phyloP scores from a whole-genome alignment of 1,140 invertebrate genomes.

The Centruroides sculpturatus region DNA sequence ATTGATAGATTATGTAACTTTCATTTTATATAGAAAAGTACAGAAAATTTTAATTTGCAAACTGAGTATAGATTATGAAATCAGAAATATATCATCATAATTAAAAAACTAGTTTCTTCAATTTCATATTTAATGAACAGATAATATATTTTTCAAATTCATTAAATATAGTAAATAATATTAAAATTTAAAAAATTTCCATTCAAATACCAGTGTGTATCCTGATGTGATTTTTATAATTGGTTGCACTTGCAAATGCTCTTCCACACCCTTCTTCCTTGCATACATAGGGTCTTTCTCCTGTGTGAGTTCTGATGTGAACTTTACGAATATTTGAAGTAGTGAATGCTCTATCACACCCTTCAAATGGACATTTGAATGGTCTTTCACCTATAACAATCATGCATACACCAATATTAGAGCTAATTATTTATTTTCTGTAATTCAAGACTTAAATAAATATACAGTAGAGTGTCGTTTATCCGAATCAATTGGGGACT shows the following conservation, averaged over 20 bases:
- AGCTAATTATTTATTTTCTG: neutral
- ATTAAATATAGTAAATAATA: too few relatives aligned
- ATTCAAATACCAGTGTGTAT: conserved; percentile 22
- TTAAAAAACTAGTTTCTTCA: too few relatives aligned
- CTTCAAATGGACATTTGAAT: conserved; percentile 44
- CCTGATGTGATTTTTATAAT: conserved; percentile 47
- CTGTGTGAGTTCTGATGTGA: conserved; percentile 33
- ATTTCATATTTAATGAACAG: too few relatives aligned
- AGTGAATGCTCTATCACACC: conserved; percentile 51
- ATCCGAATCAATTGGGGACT: too few relatives aligned
- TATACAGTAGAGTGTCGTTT: too few relatives aligned
- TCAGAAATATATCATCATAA: too few relatives aligned
- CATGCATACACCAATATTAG: neutral
- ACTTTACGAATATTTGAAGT: conserved; percentile 59
- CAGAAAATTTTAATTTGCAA: too few relatives aligned
- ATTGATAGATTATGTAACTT: too few relatives aligned
- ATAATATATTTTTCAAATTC: too few relatives aligned
- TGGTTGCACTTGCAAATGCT: conserved; percentile 48
- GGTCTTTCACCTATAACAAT: conserved; percentile 41
- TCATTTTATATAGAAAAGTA: too few relatives aligned
- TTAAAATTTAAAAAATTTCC: too few relatives aligned
- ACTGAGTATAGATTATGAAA: too few relatives aligned
- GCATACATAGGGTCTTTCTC: conserved; percentile 36
- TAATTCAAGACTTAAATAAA: neutral
- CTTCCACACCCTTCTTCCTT: conserved; percentile 29